A percentile compares a stretch with the other conserved stretches of the same genome.
Conservation (phyloP, 2,113 vertebrate genomes). For the Pionites leucogaster region DNA sequence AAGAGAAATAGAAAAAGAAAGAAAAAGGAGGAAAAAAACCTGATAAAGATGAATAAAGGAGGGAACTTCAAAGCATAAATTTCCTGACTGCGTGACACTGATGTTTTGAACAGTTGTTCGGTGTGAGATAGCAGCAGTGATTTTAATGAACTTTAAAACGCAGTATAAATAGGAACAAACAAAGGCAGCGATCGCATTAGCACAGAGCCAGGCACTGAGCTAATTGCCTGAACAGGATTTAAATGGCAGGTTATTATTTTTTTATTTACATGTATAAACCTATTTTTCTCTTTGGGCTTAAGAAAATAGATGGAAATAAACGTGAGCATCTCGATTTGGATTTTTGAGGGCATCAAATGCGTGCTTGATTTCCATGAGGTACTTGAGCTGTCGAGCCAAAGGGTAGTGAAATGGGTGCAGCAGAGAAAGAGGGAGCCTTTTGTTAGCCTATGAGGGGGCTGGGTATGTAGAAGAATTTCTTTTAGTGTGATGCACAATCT, state of each 20-base stretch:
- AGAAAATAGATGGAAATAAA: neutral
- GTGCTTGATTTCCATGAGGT: constrained; percentile 42
- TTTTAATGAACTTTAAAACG: constrained; percentile 71
- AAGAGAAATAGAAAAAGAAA: neutral
- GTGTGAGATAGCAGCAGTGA: constrained; percentile 56
- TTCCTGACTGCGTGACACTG: constrained; percentile 46
- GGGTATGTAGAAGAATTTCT: neutral
- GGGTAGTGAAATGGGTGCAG: neutral
- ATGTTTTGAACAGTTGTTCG: constrained; percentile 69
- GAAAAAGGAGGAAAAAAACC: neutral
- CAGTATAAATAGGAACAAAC: constrained; percentile 56
- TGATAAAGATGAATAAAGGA: constrained; percentile 53
- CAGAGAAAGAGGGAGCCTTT: constrained; percentile 9
- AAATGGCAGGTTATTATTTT: constrained; percentile 50
- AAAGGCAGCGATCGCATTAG: constrained; percentile 43
- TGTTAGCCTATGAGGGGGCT: neutral
- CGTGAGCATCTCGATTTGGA: neutral
- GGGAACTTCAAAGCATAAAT: constrained; percentile 66
- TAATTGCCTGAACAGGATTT: constrained; percentile 60
- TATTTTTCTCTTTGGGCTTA: neutral
- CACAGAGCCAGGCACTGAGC: constrained; percentile 27
- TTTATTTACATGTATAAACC: constrained; percentile 33
- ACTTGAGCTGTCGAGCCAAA: neutral
- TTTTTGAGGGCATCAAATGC: neutral
- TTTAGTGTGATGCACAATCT: neutral